A percentile compares a stretch with the other conserved stretches of the same genome.
Evolutionary conservation across 2,797 vertebrate species (phyloP).

Genomic region (Uromys caudimaculatus): DNA sequence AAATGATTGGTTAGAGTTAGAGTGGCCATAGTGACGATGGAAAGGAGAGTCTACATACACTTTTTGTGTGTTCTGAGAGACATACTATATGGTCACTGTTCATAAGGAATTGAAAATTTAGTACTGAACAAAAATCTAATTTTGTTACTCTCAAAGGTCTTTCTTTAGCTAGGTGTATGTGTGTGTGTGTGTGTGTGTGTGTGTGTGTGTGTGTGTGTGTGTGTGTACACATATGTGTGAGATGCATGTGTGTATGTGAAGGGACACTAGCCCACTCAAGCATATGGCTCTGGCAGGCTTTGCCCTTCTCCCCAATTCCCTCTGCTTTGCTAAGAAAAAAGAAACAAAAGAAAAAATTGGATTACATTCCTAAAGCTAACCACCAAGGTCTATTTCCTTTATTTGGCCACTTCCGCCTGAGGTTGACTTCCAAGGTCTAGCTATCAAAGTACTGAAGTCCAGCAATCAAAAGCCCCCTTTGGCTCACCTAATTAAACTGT

Average conservation of each 20-base stretch:
- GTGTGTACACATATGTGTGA: no score
- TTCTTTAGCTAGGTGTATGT: no score
- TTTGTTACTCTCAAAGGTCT: constrained; percentile 13
- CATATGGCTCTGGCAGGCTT: background rate
- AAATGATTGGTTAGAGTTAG: background rate
- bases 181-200: no score
- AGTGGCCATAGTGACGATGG: background rate
- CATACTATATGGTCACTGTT: background rate
- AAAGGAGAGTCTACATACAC: background rate
- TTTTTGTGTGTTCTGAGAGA: background rate
- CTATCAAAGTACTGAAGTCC: background rate
- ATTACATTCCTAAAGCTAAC: background rate
- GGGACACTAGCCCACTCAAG: background rate
- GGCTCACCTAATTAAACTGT: background rate
- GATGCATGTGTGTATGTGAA: background rate
- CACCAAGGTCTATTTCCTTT: background rate
- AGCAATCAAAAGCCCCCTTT: background rate
- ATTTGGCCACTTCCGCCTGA: background rate
- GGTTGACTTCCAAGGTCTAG: background rate
- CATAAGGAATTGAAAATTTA: constrained; percentile 28
- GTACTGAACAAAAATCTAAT: background rate
- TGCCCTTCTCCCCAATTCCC: background rate
- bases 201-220: no score
- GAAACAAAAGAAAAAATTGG: no score
- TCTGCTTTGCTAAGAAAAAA: no score